Conservation (phyloP, 2,888 invertebrate genomes). For the Creontiades dilutus region DNA sequence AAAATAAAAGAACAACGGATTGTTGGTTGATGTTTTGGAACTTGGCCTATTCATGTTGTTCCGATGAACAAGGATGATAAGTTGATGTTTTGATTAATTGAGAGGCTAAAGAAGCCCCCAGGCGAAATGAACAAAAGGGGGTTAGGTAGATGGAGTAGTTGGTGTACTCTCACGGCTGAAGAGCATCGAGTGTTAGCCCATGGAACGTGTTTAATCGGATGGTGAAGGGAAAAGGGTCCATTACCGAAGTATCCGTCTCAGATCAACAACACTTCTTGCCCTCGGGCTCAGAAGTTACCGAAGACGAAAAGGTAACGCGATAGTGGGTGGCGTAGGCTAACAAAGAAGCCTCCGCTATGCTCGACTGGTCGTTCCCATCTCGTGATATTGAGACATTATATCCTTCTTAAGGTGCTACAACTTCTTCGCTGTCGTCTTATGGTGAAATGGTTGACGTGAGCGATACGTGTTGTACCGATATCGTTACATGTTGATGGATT, state of each 20-base stretch:
- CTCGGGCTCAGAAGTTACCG: conserved; percentile 43
- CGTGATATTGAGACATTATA: conserved; percentile 37
- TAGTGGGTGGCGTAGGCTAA: conserved; percentile 62
- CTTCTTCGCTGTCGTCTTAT: background rate
- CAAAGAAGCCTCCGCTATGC: conserved; percentile 65
- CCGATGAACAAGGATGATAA: background rate
- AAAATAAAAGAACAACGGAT: no score
- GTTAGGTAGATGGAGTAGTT: background rate
- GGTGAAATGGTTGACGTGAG: background rate
- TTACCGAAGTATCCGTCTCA: background rate
- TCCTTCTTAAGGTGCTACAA: background rate
- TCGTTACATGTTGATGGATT: no score
- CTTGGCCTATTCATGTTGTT: background rate
- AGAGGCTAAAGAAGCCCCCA: no score
- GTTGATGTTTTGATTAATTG: background rate
- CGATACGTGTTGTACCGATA: no score
- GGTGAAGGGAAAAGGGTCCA: background rate
- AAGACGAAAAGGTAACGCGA: conserved; percentile 58
- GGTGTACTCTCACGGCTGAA: background rate
- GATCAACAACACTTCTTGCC: conserved; percentile 7
- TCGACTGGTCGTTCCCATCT: conserved; percentile 49
- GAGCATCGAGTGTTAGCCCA: background rate
- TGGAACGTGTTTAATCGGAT: background rate
- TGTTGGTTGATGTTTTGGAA: no score
- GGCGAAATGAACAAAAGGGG: background rate